Base-by-base conservation (phyloP, 2,888 invertebrate genomes). In the Ethmia dodecea region DNA sequence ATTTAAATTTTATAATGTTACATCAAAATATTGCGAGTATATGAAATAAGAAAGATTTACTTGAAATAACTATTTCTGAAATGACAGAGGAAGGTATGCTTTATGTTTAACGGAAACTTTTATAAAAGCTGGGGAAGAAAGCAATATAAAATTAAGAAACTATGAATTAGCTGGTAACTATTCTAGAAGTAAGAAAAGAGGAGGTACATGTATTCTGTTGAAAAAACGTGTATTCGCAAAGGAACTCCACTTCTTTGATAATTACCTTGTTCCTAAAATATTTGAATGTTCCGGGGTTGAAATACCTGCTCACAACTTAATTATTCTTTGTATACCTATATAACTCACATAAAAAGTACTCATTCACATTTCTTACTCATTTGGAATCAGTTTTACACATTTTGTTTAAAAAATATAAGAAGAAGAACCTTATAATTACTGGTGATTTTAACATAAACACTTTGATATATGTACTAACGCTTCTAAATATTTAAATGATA, bases 401-500 rank as follows among this genome's bases (percentile, higher is more conserved):
- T 24, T 24, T 24, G 24, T n/a, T n/a, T 8, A 24, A 24, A n/a
- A 24, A 24, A 24, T 24, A 24, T 24, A 24, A 24, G 24, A 18
- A 18, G 6, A 18, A 6, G 6, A 18, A 18, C 4, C 5, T 18
- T 18, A 18, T 18, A 3, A 18, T 18, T 18, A 6, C 18, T 5
- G 18, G 18, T 4, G 18, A 18, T 18, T 18, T 18, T 6, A 18
- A 18, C 6, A 18, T 18, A 5, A 18, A 18, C 18, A 18, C 18
- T 18, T 18, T 18, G 18, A n/a, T n/a, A 18, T 5, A 18, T 18
- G 5, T 6, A 18, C 5, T 18, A 25, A 25, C 4, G 11, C 4
- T 5, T 18, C 18, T 18, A 18, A 18, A 18, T 18, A 18, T 6
- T 18, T 18, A 18, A 18, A 18, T 18, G 18, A 18, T 18, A 18